Evolutionary conservation across 2,888 invertebrate genomes (phyloP), one percentile per base, ranked within the genome.

Genomic region (Trisateles emortualis): DNA sequence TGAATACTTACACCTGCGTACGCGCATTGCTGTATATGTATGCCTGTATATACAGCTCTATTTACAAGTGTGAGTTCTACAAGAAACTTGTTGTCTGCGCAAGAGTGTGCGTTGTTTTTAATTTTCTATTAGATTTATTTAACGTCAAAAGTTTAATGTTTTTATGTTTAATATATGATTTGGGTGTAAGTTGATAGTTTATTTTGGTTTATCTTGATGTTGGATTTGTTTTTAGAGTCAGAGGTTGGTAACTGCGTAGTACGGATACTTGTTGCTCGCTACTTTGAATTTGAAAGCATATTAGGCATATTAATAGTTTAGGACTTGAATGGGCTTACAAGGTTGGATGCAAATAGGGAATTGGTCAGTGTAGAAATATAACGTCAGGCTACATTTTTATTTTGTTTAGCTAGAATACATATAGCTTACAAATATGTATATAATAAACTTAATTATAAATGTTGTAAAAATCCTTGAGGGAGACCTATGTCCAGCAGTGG

Each of bases 11-110:
- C 52, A 51, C 35, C 35, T 38, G 30, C 33, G 9, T 0, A 5
- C 30, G 36, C n/a, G 38, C 32, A 16, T 71, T 68, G 43, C 19
- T 17, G 19, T 78, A 88, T 88, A 82, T 79, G 86, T 43, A 83
- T 82, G 81, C 30, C 83, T 76, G 66, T 33, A 45, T 41, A 39
- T 51, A 54, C 49, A 52, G 29, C n/a, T 42, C 42, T 26, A 48
- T 45, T 49, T 45, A 59, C 52, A 51, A 52, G 62, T 56, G 68
- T 68, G 57, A 52, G 64, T 63, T 64, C 29, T 43, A 64, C 68
- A 68, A 71, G 70, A 72, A 71, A 72, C 71, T 72, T 59, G 71
- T 67, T 73, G 73, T 60, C 53, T 65, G 66, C 66, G 61, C 67
- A 50, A 43, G 48, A 59, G 62, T 59, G 44, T 61, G 53, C 47